Evolutionary conservation across 2,113 vertebrate genomes (phyloP).

Genomic region (Lanius collurio): DNA sequence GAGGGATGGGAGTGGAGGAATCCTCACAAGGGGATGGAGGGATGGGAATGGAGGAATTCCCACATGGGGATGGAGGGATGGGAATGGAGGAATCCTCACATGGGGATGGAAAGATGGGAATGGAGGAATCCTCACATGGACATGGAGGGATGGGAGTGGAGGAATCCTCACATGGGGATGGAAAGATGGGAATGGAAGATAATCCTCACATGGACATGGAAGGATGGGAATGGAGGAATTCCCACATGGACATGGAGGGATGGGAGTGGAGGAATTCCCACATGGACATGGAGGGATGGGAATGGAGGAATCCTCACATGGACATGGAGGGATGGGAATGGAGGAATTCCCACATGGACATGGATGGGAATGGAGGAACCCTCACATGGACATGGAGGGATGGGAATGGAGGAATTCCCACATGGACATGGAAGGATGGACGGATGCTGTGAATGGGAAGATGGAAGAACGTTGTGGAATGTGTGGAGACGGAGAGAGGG

Average conservation of each 20-base stretch:
- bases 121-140: too few species aligned
- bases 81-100: background rate
- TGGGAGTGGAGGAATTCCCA: background rate
- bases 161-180: background rate
- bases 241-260: too few species aligned
- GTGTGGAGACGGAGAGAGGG: too few species aligned
- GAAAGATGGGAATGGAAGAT: too few species aligned
- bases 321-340: background rate
- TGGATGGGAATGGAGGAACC: background rate
- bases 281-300: background rate
- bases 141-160: too few species aligned
- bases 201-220: too few species aligned
- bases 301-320: background rate
- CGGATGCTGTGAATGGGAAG: fast-evolving
- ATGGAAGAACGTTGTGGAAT: background rate
- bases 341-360: background rate
- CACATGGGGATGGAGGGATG: background rate
- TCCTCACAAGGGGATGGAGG: too few species aligned
- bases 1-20: too few species aligned
- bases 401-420: background rate
- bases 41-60: background rate
- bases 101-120: background rate
- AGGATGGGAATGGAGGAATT: too few species aligned
- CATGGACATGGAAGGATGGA: fast-evolving
- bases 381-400: fast-evolving